Conservation (phyloP, 2,888 invertebrate genomes). For the Lithophane leautieri region DNA sequence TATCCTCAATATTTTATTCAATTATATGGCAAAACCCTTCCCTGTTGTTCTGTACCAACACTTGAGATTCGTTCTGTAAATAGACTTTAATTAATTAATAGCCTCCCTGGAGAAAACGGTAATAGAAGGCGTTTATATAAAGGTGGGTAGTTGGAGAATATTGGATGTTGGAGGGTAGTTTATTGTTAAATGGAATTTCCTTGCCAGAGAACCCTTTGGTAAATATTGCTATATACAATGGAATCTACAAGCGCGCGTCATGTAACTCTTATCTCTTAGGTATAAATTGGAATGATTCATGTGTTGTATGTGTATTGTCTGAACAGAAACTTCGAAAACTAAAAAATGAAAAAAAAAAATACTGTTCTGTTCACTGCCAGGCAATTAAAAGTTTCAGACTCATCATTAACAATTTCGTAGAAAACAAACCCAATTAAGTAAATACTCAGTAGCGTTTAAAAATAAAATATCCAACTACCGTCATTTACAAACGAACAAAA, state of each 20-base stretch:
- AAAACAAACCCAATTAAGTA: background rate
- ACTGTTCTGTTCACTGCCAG: no score
- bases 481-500: slow-evolving; percentile 4
- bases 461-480: slow-evolving; percentile 13
- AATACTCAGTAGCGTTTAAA: background rate
- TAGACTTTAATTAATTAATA: slow-evolving; percentile 58
- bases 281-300: background rate
- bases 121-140: slow-evolving; percentile 12
- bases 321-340: background rate
- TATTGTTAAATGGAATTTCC: slow-evolving; percentile 7
- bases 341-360: background rate
- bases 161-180: slow-evolving; percentile 12
- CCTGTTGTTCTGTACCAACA: slow-evolving; percentile 64
- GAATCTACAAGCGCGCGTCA: background rate
- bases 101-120: background rate
- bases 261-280: background rate
- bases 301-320: background rate
- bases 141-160: slow-evolving; percentile 13
- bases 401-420: background rate
- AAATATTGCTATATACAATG: background rate
- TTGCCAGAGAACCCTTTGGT: background rate
- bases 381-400: background rate
- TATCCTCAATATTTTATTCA: slow-evolving; percentile 84
- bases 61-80: slow-evolving; percentile 49
- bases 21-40: slow-evolving; percentile 82